Evolutionary conservation across 2,113 vertebrate species (phyloP).

Genomic region (Plecotus auritus): DNA sequence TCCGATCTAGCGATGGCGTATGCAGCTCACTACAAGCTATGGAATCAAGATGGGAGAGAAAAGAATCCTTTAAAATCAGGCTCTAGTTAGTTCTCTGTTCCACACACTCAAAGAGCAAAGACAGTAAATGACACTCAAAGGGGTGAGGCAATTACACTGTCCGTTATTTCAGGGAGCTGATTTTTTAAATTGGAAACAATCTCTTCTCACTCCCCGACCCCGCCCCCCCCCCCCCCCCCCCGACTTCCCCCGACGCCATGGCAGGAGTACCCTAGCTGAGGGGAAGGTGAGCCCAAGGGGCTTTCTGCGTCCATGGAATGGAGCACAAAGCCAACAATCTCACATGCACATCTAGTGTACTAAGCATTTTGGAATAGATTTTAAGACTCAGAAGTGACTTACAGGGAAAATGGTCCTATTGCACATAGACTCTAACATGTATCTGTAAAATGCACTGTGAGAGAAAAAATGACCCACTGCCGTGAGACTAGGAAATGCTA

Average conservation of each 20-base stretch:
- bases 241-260: too few relatives aligned
- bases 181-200: not conserved
- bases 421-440: not conserved
- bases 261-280: not conserved
- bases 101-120: not conserved
- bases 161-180: not conserved
- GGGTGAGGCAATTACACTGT: not conserved
- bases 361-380: not conserved
- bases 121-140: not conserved
- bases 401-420: not conserved
- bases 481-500: not conserved
- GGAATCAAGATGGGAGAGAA: not conserved
- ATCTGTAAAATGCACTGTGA: not conserved
- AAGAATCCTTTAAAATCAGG: conserved; percentile 21
- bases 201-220: not conserved
- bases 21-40: conserved; percentile 94
- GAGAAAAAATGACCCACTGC: not conserved
- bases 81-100: not conserved
- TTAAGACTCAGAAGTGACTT: not conserved
- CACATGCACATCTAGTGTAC: not conserved
- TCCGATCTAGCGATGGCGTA: conserved; percentile 92
- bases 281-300: not conserved
- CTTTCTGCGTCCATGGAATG: not conserved
- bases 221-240: accelerated
- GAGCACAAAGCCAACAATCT: not conserved